Base-by-base conservation (phyloP, 2,113 vertebrate genomes). In the Stercorarius parasiticus region DNA sequence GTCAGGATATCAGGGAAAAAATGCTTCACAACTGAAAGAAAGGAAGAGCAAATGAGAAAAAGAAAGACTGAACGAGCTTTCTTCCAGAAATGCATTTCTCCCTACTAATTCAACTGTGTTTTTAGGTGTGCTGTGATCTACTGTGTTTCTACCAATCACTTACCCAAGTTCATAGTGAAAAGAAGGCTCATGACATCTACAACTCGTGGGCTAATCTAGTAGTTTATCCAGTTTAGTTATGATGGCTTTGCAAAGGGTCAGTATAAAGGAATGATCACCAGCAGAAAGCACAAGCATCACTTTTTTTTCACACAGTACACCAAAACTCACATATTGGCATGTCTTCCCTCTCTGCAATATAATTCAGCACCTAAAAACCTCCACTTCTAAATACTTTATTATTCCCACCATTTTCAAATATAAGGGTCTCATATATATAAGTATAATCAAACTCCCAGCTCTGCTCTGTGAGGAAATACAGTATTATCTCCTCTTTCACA, bases 1-100 rank as follows among this genome's bases (percentile, higher is more conserved):
- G 96, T 97, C 97, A 95, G 71, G 53, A 87, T 97, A 97, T 97
- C 94, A 96, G 94, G 56, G 72, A 95, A 86, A 88, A 97, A 97
- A 95, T 66, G 36, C 25, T 80, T 81, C 88, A 86, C 83, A 95
- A 95, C 81, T 72, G 40, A 96, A 92, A 67, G 73, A 71, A 85
- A 53, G 79, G 80, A 77, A 64, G 15, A 93, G 79, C 78, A 95
- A 77, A 93, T 89, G 79, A 65, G 45, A 92, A 66, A 62, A 77
- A 67, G 43, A 56, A 43, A 47, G 16, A 66, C 50, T 34, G 80
- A 79, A 38, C 38, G 52, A 86, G 62, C 19, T 73, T 62, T 72
- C 29, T 66, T 83, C 34, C n/a, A 91, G 79, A 34, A 94, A 84
- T 52, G 4, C 6, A 9, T 62, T 91, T 90, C 19, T 11, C 3